Percentiles rank a stretch among this genome's conserved stretches.
Conservation (phyloP, 2,113 vertebrate species). For the Oenanthe melanoleuca region DNA sequence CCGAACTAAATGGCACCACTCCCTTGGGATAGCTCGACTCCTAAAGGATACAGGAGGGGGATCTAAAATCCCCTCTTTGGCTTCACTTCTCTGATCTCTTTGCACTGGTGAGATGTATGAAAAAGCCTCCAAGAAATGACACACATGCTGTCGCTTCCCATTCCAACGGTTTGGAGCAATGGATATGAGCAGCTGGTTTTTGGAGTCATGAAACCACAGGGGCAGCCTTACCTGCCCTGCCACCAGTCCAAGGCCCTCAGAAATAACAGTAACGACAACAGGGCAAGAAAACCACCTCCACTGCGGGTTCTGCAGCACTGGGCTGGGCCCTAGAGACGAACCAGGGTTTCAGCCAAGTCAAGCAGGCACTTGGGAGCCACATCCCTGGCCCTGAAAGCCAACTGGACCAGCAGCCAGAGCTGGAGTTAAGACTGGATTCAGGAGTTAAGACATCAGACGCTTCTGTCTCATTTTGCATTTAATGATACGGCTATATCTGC, state of each 20-base stretch:
- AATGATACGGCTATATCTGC: background rate
- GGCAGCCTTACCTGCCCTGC: conserved; percentile 69
- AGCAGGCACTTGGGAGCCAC: conserved; percentile 26
- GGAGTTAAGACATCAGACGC: conserved; percentile 10
- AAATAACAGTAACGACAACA: conserved; percentile 61
- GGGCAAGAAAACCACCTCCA: conserved; percentile 56
- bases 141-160: conserved; percentile 31
- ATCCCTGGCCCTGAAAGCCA: conserved; percentile 36
- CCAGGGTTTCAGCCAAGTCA: conserved; percentile 48
- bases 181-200: conserved; percentile 50
- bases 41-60: background rate
- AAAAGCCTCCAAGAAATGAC: conserved; percentile 19
- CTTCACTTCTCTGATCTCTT: background rate
- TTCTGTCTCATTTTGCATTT: background rate
- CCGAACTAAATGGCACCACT: background rate
- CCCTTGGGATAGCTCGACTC: fast-evolving
- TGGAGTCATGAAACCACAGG: conserved; percentile 62
- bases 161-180: conserved; percentile 19
- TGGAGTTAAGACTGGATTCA: background rate
- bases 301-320: conserved; percentile 39
- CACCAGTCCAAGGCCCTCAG: conserved; percentile 63
- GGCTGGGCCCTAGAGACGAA: conserved; percentile 64
- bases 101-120: conserved; percentile 43
- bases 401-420: conserved; percentile 18
- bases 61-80: background rate